These are phyloP conservation scores for Schizopygopsis malacanthus DNA, from an alignment of 2,797 vertebrate species.

Conservation along the genomic window DNA sequence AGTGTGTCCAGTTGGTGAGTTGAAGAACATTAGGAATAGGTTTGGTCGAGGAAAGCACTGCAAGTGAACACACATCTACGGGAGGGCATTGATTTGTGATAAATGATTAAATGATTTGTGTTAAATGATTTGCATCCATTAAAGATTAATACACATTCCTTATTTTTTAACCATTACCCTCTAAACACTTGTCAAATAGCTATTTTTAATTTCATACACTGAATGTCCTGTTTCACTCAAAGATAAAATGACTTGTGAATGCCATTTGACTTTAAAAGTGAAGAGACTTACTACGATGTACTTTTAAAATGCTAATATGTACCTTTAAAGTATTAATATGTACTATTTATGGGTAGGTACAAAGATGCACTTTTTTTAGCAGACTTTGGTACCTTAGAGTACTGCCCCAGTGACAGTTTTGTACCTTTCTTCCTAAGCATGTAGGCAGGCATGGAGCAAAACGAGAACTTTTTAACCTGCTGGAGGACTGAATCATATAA, in stretches of 20 bases:
- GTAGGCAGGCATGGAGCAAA: neutral
- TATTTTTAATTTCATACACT: neutral
- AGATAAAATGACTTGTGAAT: neutral
- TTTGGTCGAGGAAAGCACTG: neutral
- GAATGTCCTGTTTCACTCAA: neutral
- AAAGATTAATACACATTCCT: neutral
- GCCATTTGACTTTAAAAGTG: neutral
- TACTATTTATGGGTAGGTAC: neutral
- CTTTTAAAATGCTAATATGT: neutral
- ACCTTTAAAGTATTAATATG: no score
- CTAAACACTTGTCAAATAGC: neutral
- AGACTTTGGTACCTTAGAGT: neutral
- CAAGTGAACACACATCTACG: neutral
- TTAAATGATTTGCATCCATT: slow-evolving; percentile 8
- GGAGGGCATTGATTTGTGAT: neutral
- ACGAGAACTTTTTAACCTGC: neutral
- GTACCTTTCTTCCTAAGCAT: neutral
- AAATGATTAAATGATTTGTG: no score
- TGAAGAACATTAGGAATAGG: neutral
- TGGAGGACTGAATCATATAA: neutral
- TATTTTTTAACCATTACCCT: neutral
- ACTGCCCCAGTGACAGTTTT: neutral
- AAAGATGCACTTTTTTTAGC: no score
- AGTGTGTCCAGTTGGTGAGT: neutral
- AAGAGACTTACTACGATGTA: neutral